Evolutionary conservation across 1,140 invertebrate genomes (phyloP), one percentile per base, ranked within the genome.

Genomic region (Musca domestica): DNA sequence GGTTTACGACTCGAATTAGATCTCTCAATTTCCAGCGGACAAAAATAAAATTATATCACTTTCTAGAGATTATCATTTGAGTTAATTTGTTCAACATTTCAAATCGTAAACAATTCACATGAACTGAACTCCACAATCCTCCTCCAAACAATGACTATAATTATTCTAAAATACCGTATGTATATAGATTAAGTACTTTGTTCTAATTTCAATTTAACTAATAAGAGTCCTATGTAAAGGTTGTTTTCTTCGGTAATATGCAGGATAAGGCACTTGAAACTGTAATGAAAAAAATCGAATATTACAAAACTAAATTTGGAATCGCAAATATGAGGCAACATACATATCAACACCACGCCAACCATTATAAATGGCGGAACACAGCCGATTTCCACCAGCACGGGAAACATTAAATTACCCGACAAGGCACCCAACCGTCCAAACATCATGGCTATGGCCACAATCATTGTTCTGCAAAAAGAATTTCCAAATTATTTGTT

Each of bases 321-420:
- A 41, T 48, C 6, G 23, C 15, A 61, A 61, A 61, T 6, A 34
- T 10, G 6, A 41, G n/a, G 3, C 3, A 12, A 71, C 76, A 68
- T 73, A 81, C 79, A 64, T 30, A 81, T 41, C 30, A 79, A 70
- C 15, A 78, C 76, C 2, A 69, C 61, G 6, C 71, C 72, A 25
- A 81, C 75, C 79, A 81, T 78, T 30, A 79, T 20, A 27, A 81
- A 81, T 6, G 79, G 79, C 47, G 79, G 79, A 63, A 81, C 56
- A 25, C 79, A 81, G 1, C 79, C 79, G 3, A 76, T 74, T 49
- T 79, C 70, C 15, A 81, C 65, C 23, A 81, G 73, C 10, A 77
- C 64, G 0, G 79, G 79, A 34, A 81, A 81, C 2, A 81, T 70
- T 7, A 81, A 46, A 64, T 81, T 81, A 6, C 79, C 79, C 0